These are phyloP conservation scores for Thaumetopoea pityocampa DNA, from an alignment of 1,140 invertebrate genomes.

Conservation along the genomic window DNA sequence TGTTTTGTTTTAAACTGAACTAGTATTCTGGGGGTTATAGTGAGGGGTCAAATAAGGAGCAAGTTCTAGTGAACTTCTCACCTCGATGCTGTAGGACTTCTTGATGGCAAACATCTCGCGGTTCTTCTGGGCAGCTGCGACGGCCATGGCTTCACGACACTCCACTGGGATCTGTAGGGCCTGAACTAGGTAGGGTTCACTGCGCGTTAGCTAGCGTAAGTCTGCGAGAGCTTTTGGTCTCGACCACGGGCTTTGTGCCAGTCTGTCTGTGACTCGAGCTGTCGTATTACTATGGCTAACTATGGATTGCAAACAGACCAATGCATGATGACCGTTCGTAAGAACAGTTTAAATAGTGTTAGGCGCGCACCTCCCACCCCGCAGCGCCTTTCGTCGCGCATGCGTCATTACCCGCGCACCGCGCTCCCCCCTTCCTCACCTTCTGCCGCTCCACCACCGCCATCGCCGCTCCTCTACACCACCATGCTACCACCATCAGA, in stretches of 20 bases:
- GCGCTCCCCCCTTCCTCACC: slow-evolving; percentile 29
- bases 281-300: slow-evolving; percentile 73
- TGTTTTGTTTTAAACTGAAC: too few species aligned
- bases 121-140: slow-evolving; percentile 92
- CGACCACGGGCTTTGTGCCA: slow-evolving; percentile 74
- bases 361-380: slow-evolving; percentile 62
- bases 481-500: too few species aligned
- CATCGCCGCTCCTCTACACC: too few species aligned
- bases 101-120: slow-evolving; percentile 96
- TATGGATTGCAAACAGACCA: slow-evolving; percentile 75
- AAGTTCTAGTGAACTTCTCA: slow-evolving; percentile 74
- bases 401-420: slow-evolving; percentile 51
- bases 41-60: slow-evolving; percentile 7
- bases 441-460: slow-evolving; percentile 22
- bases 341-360: slow-evolving; percentile 75
- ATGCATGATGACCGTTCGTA: slow-evolving; percentile 72
- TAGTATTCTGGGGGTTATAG: too few species aligned
- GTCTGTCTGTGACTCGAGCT: slow-evolving; percentile 73
- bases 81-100: slow-evolving; percentile 98
- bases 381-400: slow-evolving; percentile 57
- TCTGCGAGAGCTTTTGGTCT: slow-evolving; percentile 69
- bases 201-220: slow-evolving; percentile 73
- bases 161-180: slow-evolving; percentile 50
- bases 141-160: slow-evolving; percentile 80
- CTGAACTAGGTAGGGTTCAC: slow-evolving; percentile 70